Percentiles rank a stretch among this genome's conserved stretches.
phyloP scores from a whole-genome alignment of 2,888 invertebrate genomes.

The Troides oblongomaculatus region DNA sequence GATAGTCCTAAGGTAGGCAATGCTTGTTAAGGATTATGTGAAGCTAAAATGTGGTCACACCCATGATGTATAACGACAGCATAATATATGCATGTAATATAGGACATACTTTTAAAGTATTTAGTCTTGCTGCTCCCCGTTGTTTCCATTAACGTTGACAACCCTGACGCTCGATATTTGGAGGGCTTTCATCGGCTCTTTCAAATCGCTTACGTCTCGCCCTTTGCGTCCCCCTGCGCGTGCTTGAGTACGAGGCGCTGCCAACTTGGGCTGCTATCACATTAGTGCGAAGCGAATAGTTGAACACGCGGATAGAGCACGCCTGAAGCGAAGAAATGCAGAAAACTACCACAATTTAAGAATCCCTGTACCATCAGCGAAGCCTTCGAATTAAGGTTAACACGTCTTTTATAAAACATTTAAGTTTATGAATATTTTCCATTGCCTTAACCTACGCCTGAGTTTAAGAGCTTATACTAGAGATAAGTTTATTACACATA shows the following conservation, averaged over 20 bases:
- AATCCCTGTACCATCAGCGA: background rate
- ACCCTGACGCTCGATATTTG: conserved; percentile 66
- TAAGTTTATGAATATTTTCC: too few relatives aligned
- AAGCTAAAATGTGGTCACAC: too few relatives aligned
- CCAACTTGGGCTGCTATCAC: conserved; percentile 38
- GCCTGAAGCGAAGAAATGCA: background rate
- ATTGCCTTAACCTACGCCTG: too few relatives aligned
- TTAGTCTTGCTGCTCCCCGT: conserved; percentile 19
- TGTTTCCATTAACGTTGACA: conserved; percentile 60
- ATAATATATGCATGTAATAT: background rate
- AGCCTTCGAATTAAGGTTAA: background rate
- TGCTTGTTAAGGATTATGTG: too few relatives aligned
- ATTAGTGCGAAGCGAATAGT: conserved; percentile 25
- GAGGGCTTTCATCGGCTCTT: conserved; percentile 74
- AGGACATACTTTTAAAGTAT: background rate
- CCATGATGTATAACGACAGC: background rate
- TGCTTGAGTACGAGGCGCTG: conserved; percentile 41
- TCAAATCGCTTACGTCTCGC: conserved; percentile 67
- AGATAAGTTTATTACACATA: too few relatives aligned
- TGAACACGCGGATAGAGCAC: conserved; percentile 14
- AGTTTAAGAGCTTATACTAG: too few relatives aligned
- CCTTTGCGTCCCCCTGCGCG: conserved; percentile 40
- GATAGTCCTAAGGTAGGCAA: too few relatives aligned
- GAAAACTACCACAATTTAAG: background rate
- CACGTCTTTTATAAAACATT: background rate